Conservation (phyloP, 1,140 invertebrate genomes). For the Nilaparvata lugens region DNA sequence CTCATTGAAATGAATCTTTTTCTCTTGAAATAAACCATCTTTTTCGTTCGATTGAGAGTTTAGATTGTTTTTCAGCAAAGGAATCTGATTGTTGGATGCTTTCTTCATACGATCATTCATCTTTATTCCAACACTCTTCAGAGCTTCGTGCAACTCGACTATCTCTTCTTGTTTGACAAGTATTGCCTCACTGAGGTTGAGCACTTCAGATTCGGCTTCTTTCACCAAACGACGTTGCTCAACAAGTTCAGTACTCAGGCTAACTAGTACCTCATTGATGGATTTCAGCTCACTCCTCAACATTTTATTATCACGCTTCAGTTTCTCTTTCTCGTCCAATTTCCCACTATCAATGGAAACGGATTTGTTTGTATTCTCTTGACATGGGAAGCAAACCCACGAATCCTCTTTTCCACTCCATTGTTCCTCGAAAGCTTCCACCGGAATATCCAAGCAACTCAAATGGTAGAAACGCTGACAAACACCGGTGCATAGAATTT, state of each 20-base stretch:
- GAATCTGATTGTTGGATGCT: neutral
- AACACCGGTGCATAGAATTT: neutral
- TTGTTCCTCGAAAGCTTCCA: neutral
- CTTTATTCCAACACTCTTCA: neutral
- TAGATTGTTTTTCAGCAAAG: neutral
- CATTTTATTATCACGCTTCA: neutral
- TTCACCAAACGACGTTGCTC: neutral
- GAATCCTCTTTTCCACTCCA: neutral
- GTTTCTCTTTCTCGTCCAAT: neutral
- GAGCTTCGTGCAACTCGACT: neutral
- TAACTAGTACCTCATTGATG: neutral
- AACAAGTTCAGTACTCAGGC: neutral
- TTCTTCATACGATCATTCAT: neutral
- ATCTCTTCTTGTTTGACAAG: neutral
- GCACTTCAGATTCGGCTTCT: neutral
- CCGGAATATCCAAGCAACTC: neutral
- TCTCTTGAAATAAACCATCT: neutral
- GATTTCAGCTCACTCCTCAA: neutral
- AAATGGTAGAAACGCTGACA: neutral
- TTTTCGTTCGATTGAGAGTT: neutral
- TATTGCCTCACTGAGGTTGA: neutral
- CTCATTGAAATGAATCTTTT: neutral
- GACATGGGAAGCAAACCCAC: neutral
- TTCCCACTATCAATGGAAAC: neutral
- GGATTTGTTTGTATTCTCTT: neutral